Base-by-base conservation (phyloP, 2,797 vertebrate genomes). In the Buphagus erythrorhynchus region DNA sequence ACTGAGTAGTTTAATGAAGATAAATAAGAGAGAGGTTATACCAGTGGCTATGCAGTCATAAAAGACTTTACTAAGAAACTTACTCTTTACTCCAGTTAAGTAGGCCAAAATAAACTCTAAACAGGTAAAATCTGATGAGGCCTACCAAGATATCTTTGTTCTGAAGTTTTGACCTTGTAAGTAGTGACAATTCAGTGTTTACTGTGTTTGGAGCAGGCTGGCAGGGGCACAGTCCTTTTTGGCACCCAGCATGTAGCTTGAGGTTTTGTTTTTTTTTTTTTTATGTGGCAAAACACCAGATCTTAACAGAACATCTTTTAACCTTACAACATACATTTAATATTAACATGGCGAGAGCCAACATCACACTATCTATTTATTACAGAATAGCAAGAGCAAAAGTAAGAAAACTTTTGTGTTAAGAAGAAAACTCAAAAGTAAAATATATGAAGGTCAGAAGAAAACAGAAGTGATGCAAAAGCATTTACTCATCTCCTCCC, bases 211-310 rank as follows among this genome's bases (percentile, higher is more conserved):
- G 31, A 76, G 25, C 19, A 51, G 33, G 19, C 22, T 55, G 9
- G 24, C 2, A 7, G 28, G 38, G 25, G 38, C 14, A 10, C 12
- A n/a, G 21, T 10, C 16, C 2, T n/a, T 59, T 67, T 35, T 43
- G 36, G 14, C 5, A 18, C 6, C 3, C 19, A 58, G 7, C 5
- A 21, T 10, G 25, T 14, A 74, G 17, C 15, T 45, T 72, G 17
- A 63, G 15, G 8, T 20, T 65, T 33, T 26, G 0, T 0, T 49
- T 59, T 74, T 62, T 13, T n/a, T n/a, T n/a, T n/a, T n/a, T n/a
- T 25, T 52, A 19, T 0, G 7, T 35, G 25, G 15, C 29, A 18
- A 62, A 52, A 24, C n/a, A 35, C 16, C 48, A 63, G 31, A 35
- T 63, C 48, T 43, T 43, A 35, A 35, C 19, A 52, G 25, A 43